phyloP scores from a whole-genome alignment of 2,888 invertebrate species.

The Abscondita cerata region DNA sequence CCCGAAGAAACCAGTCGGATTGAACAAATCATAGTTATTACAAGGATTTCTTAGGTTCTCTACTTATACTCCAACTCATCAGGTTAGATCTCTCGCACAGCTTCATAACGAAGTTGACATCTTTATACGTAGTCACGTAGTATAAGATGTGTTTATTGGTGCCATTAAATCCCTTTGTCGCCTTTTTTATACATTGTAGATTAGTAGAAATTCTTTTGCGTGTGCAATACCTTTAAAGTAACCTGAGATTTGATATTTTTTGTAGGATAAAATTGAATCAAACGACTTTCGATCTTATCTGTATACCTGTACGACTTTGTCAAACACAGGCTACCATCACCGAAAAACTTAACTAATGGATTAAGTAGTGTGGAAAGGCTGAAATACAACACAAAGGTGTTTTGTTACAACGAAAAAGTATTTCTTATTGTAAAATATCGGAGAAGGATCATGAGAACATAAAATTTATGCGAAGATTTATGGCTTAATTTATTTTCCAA shows the following conservation, averaged over 20 bases:
- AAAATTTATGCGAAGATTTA: slow-evolving; percentile 9
- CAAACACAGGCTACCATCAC: slow-evolving; percentile 17
- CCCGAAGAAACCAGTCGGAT: slow-evolving; percentile 15
- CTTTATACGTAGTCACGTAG: not conserved
- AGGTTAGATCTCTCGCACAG: not conserved
- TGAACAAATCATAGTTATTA: slow-evolving; percentile 25
- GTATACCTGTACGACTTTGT: slow-evolving; percentile 26
- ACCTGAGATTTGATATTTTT: not conserved
- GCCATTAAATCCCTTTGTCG: slow-evolving; percentile 5
- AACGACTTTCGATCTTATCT: slow-evolving; percentile 22
- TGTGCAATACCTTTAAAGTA: slow-evolving; percentile 3
- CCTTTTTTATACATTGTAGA: slow-evolving; percentile 8
- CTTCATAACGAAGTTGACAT: not conserved
- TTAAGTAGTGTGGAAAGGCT: slow-evolving; percentile 30
- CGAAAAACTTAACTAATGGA: slow-evolving; percentile 25
- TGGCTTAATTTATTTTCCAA: not conserved
- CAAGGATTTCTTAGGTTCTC: slow-evolving; percentile 14
- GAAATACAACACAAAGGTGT: slow-evolving; percentile 27
- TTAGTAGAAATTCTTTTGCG: slow-evolving; percentile 4
- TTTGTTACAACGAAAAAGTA: slow-evolving; percentile 24
- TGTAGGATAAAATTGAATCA: not conserved
- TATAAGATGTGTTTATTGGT: slow-evolving; percentile 9
- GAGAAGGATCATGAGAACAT: slow-evolving; percentile 24
- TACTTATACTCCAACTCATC: slow-evolving; percentile 5
- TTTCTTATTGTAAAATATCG: slow-evolving; percentile 18